Evolutionary conservation across 2,113 vertebrate species (phyloP).

Genomic region (Penelope pileata): DNA sequence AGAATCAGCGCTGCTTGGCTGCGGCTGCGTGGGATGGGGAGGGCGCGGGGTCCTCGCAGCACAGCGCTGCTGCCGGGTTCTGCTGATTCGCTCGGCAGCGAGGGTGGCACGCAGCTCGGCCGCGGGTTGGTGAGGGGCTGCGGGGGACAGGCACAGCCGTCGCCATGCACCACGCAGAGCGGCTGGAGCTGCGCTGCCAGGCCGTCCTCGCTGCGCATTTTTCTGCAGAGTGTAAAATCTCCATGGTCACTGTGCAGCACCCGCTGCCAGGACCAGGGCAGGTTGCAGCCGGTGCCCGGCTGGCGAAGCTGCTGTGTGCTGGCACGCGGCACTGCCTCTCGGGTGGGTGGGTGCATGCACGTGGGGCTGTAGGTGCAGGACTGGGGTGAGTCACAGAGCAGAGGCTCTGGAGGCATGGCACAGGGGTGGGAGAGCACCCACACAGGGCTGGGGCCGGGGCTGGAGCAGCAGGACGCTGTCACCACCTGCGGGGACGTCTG

Average conservation of each 20-base stretch:
- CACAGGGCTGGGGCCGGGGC: no score
- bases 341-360: no score
- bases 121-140: no score
- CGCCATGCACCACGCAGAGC: background rate
- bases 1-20: background rate
- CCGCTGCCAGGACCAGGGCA: rapidly evolving
- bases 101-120: background rate
- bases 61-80: background rate
- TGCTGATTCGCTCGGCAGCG: background rate
- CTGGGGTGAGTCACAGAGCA: no score
- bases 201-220: background rate
- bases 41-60: background rate
- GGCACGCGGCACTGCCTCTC: no score
- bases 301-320: rapidly evolving
- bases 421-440: no score
- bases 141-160: background rate
- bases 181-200: background rate
- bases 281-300: rapidly evolving
- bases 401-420: no score
- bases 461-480: no score
- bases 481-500: no score
- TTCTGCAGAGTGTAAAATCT: background rate
- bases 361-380: no score
- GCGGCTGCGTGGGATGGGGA: background rate
- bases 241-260: background rate